Conservation (phyloP, 2,797 vertebrate genomes). For the Sebastolobus alascanus region DNA sequence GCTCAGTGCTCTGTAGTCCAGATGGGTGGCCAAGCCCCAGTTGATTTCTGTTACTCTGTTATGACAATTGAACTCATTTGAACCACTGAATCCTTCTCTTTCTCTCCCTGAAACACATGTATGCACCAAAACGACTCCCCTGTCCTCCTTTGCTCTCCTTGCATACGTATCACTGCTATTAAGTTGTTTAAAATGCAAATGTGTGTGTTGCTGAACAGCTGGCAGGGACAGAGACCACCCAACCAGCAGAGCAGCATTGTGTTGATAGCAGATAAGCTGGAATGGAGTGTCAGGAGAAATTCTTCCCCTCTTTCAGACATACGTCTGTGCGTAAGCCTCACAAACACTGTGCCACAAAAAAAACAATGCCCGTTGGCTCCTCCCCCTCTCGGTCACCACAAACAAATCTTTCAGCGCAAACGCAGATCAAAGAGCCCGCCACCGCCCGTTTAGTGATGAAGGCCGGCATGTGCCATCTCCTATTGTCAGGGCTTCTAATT, state of each 20-base stretch:
- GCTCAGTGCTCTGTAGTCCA: constrained; percentile 71
- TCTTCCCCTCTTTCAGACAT: constrained; percentile 55
- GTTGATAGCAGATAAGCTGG: constrained; percentile 77
- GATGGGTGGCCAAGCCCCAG: constrained; percentile 79
- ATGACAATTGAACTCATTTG: constrained; percentile 78
- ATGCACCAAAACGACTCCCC: constrained; percentile 37
- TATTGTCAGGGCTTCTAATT: constrained; percentile 57
- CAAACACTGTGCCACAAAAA: constrained; percentile 58
- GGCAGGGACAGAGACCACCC: constrained; percentile 76
- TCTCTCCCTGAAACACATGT: constrained; percentile 45
- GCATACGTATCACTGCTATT: constrained; percentile 63
- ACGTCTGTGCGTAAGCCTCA: constrained; percentile 47
- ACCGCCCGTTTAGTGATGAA: constrained; percentile 31
- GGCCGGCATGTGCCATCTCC: constrained; percentile 55
- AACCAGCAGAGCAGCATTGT: constrained; percentile 65
- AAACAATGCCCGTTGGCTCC: constrained; percentile 34
- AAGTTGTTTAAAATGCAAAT: constrained; percentile 80
- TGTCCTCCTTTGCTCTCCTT: constrained; percentile 29
- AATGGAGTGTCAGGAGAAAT: constrained; percentile 67
- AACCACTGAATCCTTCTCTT: constrained; percentile 46
- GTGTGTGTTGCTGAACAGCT: constrained; percentile 68
- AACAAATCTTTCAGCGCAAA: constrained; percentile 55
- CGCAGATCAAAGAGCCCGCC: constrained; percentile 47
- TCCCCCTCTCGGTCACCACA: constrained; percentile 29
- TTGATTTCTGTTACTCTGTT: constrained; percentile 78